Conservation (phyloP, 1,140 invertebrate genomes). For the Lysiphlebus fabarum region DNA sequence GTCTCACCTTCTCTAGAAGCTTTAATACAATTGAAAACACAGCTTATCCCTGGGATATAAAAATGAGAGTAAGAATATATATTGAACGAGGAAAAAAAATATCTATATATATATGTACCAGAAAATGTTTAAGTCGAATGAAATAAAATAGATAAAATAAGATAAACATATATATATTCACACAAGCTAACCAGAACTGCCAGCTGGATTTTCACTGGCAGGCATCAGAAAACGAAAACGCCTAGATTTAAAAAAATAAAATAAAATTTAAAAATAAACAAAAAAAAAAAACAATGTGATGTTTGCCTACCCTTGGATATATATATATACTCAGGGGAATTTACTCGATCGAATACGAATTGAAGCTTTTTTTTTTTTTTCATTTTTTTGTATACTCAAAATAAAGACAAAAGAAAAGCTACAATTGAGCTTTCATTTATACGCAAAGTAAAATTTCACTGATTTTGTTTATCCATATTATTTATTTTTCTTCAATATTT, state of each 20-base stretch:
- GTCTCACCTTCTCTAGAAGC: constrained; percentile 7
- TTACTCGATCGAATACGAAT: constrained; percentile 24
- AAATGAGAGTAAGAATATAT: not conserved
- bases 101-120: not conserved
- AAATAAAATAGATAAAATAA: too few relatives aligned
- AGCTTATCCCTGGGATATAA: constrained; percentile 23
- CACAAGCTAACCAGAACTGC: not conserved
- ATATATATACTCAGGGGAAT: constrained; percentile 8
- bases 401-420: not conserved
- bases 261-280: not conserved
- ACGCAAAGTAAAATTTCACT: not conserved
- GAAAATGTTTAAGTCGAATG: constrained; percentile 10
- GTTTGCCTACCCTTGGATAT: constrained; percentile 19
- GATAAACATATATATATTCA: not conserved
- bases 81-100: too few relatives aligned
- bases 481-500: not conserved
- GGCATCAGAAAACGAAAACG: not conserved
- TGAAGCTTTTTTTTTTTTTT: not conserved
- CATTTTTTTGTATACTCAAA: not conserved
- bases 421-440: not conserved
- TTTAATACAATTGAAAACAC: constrained; percentile 30
- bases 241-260: constrained; percentile 11
- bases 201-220: not conserved
- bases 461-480: not conserved
- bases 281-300: not conserved